Evolutionary conservation across 1,140 invertebrate species (phyloP), one percentile per base, ranked within the genome.

Genomic region (Halyomorpha halys): DNA sequence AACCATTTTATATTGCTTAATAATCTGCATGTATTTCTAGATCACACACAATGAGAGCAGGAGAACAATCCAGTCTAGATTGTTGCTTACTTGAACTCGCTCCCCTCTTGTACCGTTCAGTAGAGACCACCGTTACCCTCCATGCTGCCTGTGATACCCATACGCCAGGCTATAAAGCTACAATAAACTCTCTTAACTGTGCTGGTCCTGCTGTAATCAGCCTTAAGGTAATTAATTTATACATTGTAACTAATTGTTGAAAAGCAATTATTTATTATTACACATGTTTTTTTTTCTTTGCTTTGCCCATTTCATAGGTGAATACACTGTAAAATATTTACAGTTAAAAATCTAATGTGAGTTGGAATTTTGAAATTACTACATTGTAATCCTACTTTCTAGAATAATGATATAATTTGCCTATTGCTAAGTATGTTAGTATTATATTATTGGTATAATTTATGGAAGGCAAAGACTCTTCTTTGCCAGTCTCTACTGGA

Each of bases 51-150:
- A 69, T 82, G 19, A 75, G 81, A 68, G 74, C 82, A 16, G 81
- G 81, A 1, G 82, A 87, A 69, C 80, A 86, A 60, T 83, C 81
- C 19, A 82, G 82, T 0, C 72, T 87, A 14, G 85, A 90, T 73
- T 81, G 81, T 62, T 79, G 74, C 23, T 88, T 85, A n/a, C 69
- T 84, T 49, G 85, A 89, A 66, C 69, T 83, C 16, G 73, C 87
- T 15, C 82, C 84, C 2, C 76, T 79, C 8, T 72, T 89, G 19
- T 90, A 87, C 72, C 77, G 76, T 61, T 81, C 86, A 67, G 73
- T 75, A 16, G 77, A 78, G 67, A 82, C 77, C 59, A 76, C 80
- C 68, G 76, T 84, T 27, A 77, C 76, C 2, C 71, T 82, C 5
- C 76, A 78, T 61, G 80, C 80, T 23, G 66, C 78, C 0, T 82